phyloP scores from a whole-genome alignment of 2,113 vertebrate genomes.

The Onychostoma macrolepis region DNA sequence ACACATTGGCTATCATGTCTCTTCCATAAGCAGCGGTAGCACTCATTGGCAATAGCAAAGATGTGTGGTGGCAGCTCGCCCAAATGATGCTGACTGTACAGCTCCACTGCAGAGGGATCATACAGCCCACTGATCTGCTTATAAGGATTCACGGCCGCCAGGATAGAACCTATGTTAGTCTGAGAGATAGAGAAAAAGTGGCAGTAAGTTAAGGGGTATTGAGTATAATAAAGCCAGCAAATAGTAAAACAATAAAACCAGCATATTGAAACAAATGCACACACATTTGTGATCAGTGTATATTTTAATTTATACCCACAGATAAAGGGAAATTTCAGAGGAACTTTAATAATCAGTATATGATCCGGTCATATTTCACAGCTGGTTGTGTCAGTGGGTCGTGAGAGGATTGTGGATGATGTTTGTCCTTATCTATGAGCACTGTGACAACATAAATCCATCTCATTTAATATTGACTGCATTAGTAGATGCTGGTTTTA shows the following conservation, averaged over 20 bases:
- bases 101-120: conserved; percentile 80
- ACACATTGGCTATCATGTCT: conserved; percentile 92
- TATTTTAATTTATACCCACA: not conserved
- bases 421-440: conserved; percentile 12
- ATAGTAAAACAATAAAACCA: not conserved
- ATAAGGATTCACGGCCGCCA: conserved; percentile 91
- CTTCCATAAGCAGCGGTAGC: conserved; percentile 94
- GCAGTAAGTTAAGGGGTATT: not conserved
- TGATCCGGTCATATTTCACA: not conserved
- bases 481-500: not conserved
- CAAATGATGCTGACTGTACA: conserved; percentile 85
- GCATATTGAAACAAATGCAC: not conserved
- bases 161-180: conserved; percentile 93
- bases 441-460: conserved; percentile 16
- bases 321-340: not conserved
- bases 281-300: not conserved
- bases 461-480: not conserved
- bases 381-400: conserved; percentile 2
- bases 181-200: conserved; percentile 58
- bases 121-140: conserved; percentile 85
- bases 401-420: conserved; percentile 23
- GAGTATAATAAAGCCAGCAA: not conserved
- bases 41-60: conserved; percentile 89
- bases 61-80: conserved; percentile 92
- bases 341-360: conserved; percentile 1